Conservation (phyloP, 2,113 vertebrate species). For the Peucedramus taeniatus region DNA sequence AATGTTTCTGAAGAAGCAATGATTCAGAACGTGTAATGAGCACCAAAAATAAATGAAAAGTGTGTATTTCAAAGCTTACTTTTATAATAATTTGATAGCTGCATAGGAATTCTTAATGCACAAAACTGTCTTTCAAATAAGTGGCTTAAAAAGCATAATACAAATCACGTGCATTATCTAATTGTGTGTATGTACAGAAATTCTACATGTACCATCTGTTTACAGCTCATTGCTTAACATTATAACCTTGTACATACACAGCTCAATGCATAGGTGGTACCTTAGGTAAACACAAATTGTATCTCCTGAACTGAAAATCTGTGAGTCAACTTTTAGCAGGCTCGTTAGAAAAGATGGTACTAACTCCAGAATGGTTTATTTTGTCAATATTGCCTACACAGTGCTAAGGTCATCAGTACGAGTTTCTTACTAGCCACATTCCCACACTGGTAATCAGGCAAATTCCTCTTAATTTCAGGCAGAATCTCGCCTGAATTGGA, state of each 20-base stretch:
- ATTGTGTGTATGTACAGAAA: background rate
- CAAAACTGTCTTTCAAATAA: background rate
- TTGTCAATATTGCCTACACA: slow-evolving; percentile 50
- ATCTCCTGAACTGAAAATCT: slow-evolving; percentile 18
- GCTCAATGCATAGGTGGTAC: background rate
- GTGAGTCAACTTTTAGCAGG: background rate
- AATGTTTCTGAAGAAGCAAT: background rate
- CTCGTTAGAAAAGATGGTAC: background rate
- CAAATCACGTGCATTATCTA: background rate
- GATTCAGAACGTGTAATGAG: background rate
- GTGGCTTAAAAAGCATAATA: background rate
- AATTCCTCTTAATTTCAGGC: slow-evolving; percentile 11
- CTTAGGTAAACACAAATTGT: background rate
- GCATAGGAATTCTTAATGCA: background rate
- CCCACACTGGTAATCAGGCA: background rate
- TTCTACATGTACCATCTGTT: background rate
- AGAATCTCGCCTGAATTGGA: background rate
- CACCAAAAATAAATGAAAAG: background rate
- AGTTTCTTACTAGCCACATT: background rate
- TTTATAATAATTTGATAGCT: background rate
- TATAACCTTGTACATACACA: background rate
- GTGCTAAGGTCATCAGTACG: background rate
- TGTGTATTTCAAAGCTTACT: background rate
- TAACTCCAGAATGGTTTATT: slow-evolving; percentile 39
- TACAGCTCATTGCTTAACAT: background rate